Percentiles rank a stretch among this genome's conserved stretches.
Evolutionary conservation across 2,113 vertebrate species (phyloP).

Genomic region (Hiodon alosoides): DNA sequence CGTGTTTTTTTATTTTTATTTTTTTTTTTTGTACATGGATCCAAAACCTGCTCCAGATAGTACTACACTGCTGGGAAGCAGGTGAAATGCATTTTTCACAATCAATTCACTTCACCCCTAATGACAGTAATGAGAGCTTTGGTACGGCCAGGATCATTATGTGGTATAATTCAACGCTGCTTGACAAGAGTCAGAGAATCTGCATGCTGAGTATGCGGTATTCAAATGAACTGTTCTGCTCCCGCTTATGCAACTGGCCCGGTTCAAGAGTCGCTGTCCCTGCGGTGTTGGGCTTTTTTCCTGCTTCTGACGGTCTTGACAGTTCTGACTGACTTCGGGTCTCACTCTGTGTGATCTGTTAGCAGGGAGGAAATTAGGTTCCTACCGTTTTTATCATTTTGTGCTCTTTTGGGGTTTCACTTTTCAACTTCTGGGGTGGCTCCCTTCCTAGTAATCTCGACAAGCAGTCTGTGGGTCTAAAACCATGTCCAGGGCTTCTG

Average conservation of each 20-base stretch:
- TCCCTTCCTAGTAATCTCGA: too few species aligned
- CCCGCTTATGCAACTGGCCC: conserved; percentile 43
- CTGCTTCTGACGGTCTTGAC: conserved; percentile 46
- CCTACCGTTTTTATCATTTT: too few species aligned
- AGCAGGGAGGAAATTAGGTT: conserved; percentile 19
- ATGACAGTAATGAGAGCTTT: too few species aligned
- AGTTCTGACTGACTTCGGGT: conserved; percentile 39
- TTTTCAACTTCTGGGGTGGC: too few species aligned
- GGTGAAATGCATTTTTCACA: conserved; percentile 42
- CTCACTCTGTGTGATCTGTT: conserved; percentile 46
- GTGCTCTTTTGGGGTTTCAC: too few species aligned
- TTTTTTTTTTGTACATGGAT: too few species aligned
- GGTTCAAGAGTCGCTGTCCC: too few species aligned
- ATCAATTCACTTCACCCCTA: too few species aligned
- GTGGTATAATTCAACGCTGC: conserved; percentile 53
- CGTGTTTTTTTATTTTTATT: too few species aligned
- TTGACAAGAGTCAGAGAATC: conserved; percentile 48
- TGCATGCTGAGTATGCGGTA: conserved; percentile 58
- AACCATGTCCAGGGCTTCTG: too few species aligned
- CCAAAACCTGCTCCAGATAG: too few species aligned
- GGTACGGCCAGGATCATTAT: conserved; percentile 54
- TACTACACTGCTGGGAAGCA: conserved; percentile 32
- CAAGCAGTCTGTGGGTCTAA: too few species aligned
- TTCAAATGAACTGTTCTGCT: conserved; percentile 49
- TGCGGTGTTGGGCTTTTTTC: conserved; percentile 50